Evolutionary conservation across 2,797 vertebrate genomes (phyloP).

Genomic region (Neomorphus geoffroyi): DNA sequence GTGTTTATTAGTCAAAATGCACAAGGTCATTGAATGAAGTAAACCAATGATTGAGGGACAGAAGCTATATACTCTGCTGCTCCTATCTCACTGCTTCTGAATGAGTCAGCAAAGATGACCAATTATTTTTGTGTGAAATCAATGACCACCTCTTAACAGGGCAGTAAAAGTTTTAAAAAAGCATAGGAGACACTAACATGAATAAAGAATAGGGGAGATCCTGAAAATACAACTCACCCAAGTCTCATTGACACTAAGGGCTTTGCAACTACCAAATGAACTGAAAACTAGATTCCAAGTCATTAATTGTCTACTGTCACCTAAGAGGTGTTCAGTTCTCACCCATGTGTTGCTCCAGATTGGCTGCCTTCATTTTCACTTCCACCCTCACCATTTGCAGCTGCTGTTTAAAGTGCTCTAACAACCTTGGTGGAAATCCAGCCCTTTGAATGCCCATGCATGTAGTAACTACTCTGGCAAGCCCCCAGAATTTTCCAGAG

Average conservation of each 20-base stretch:
- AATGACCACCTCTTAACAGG: not conserved
- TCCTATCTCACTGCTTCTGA: not conserved
- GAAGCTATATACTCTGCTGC: not conserved
- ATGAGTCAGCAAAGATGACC: not conserved
- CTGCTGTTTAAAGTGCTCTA: not conserved
- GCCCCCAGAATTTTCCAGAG: not conserved
- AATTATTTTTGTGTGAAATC: not conserved
- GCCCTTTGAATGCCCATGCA: not conserved
- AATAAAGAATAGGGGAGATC: not conserved
- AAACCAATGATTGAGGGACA: not conserved
- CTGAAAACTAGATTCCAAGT: not conserved
- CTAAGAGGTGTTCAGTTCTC: not conserved
- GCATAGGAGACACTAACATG: not conserved
- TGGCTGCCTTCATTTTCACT: not conserved
- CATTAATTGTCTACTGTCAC: not conserved
- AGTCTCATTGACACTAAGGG: not conserved
- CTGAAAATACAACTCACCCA: not conserved
- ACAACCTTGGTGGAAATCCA: not conserved
- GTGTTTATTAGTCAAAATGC: not conserved
- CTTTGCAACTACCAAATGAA: not conserved
- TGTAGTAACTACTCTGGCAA: not conserved
- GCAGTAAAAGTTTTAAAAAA: not conserved
- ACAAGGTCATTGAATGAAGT: not conserved
- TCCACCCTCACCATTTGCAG: not conserved
- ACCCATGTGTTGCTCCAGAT: not conserved